These are phyloP conservation scores for Phyllotreta cruciferae DNA, from an alignment of 2,888 invertebrate species.

Conservation along the genomic window DNA sequence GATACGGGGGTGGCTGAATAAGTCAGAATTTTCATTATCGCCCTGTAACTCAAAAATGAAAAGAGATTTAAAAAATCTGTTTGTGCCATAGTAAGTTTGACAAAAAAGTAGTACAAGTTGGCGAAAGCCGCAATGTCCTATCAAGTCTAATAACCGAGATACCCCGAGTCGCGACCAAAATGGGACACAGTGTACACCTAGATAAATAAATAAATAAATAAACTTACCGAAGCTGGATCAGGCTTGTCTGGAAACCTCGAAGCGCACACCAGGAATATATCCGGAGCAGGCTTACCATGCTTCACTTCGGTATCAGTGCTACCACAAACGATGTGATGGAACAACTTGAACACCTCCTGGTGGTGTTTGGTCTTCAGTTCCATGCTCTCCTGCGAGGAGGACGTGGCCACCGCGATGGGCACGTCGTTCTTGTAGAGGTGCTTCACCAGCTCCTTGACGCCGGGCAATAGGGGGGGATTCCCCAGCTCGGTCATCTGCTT, in stretches of 20 bases:
- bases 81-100: too few relatives aligned
- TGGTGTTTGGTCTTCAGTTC: conserved; percentile 64
- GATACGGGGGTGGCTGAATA: too few relatives aligned
- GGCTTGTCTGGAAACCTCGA: conserved; percentile 65
- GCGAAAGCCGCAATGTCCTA: too few relatives aligned
- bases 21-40: too few relatives aligned
- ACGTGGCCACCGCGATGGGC: conserved; percentile 75
- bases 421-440: conserved; percentile 68
- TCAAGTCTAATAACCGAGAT: too few relatives aligned
- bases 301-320: conserved; percentile 72
- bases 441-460: conserved; percentile 53
- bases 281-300: conserved; percentile 75
- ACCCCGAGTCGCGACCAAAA: too few relatives aligned
- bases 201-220: too few relatives aligned
- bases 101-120: too few relatives aligned
- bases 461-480: conserved; percentile 67
- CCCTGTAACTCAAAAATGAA: too few relatives aligned
- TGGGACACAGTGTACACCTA: too few relatives aligned
- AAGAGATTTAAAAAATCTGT: too few relatives aligned
- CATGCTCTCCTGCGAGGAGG: conserved; percentile 66
- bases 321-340: conserved; percentile 68
- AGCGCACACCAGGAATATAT: conserved; percentile 71
- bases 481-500: conserved; percentile 63
- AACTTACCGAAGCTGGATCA: conserved; percentile 54
- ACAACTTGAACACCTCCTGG: conserved; percentile 62